These are phyloP conservation scores for Myrmecophaga tridactyla DNA, from an alignment of 2,113 vertebrate genomes.

Conservation along the genomic window DNA sequence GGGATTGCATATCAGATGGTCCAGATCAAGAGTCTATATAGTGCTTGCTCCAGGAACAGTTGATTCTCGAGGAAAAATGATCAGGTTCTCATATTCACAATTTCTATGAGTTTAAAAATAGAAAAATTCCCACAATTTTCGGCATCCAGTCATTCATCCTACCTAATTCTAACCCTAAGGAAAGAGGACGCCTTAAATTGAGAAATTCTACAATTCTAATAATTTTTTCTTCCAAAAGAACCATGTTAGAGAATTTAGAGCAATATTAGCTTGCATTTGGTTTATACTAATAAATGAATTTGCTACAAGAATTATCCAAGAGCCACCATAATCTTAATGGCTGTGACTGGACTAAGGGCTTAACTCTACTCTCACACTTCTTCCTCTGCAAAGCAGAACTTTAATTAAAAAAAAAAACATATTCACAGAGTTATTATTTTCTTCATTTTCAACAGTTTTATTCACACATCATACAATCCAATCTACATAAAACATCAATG, in stretches of 20 bases:
- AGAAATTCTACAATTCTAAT: constrained; percentile 41
- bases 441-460: no score
- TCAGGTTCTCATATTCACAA: background rate
- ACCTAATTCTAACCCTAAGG: constrained; percentile 37
- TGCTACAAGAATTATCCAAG: background rate
- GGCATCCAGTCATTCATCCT: background rate
- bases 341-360: background rate
- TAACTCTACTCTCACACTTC: background rate
- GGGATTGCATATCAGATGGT: background rate
- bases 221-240: background rate
- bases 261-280: background rate
- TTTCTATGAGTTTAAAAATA: constrained; percentile 2
- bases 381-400: background rate
- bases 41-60: background rate
- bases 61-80: background rate
- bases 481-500: no score
- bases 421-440: background rate
- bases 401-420: background rate
- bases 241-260: constrained; percentile 5
- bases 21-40: background rate
- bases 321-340: background rate
- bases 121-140: background rate
- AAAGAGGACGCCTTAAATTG: constrained; percentile 10
- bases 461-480: no score
- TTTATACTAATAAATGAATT: constrained; percentile 38